Conservation (phyloP, 2,797 vertebrate species). For the Sylvia borin region DNA sequence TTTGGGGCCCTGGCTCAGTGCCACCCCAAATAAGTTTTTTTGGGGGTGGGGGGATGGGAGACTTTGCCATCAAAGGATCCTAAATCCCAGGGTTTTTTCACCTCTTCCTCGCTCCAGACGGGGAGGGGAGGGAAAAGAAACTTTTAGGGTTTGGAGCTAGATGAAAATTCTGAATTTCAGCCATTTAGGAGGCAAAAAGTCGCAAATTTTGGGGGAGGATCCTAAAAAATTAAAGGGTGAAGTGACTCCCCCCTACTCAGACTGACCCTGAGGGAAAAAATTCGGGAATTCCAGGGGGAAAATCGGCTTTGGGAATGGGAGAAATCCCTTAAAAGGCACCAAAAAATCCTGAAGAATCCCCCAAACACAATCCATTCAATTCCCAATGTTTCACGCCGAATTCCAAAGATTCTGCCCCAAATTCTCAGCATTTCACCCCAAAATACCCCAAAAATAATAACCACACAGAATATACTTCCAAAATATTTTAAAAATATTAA, state of each 20-base stretch:
- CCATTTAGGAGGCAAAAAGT: background rate
- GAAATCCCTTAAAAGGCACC: background rate
- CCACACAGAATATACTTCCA: fast-evolving
- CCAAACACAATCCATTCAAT: background rate
- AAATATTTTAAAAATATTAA: background rate
- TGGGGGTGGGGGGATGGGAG: background rate
- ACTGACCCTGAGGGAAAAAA: fast-evolving
- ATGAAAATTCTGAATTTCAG: background rate
- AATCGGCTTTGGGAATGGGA: background rate
- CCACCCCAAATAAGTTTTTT: conserved; percentile 17
- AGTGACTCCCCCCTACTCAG: fast-evolving
- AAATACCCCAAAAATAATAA: background rate
- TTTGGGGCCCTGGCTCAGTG: background rate
- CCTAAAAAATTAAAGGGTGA: background rate
- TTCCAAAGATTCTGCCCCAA: background rate
- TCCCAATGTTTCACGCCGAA: background rate
- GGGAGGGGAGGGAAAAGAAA: background rate
- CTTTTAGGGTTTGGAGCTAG: background rate
- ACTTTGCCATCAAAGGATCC: background rate
- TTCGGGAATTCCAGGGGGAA: background rate
- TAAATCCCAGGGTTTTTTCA: fast-evolving
- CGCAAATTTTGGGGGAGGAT: too few species aligned
- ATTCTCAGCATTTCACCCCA: background rate
- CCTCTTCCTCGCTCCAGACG: background rate
- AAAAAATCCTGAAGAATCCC: background rate